phyloP scores from a whole-genome alignment of 2,888 invertebrate species.

The Hypsopygia costalis region DNA sequence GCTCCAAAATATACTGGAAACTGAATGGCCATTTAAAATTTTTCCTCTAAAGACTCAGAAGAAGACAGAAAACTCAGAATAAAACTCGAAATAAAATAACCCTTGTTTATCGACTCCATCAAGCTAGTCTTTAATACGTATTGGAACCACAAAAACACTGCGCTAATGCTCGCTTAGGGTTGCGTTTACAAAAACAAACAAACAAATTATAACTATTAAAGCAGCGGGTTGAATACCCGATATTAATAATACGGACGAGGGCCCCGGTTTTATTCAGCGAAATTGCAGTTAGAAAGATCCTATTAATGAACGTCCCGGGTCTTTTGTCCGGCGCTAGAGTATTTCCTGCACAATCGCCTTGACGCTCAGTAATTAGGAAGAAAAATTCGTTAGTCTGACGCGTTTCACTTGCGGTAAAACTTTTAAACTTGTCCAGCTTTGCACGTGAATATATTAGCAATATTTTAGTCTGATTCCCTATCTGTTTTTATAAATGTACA shows the following conservation, averaged over 20 bases:
- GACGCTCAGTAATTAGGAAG: slow-evolving; percentile 78
- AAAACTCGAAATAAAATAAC: too few relatives aligned
- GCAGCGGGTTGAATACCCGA: slow-evolving; percentile 57
- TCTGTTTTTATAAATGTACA: not conserved
- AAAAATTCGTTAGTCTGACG: slow-evolving; percentile 71
- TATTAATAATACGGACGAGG: slow-evolving; percentile 72
- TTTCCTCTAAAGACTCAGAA: too few relatives aligned
- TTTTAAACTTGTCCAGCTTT: slow-evolving; percentile 18
- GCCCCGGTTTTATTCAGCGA: slow-evolving; percentile 68
- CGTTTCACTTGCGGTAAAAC: slow-evolving; percentile 50
- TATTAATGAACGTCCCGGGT: slow-evolving; percentile 76
- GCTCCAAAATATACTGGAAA: too few relatives aligned
- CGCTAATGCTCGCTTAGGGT: not conserved
- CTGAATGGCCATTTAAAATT: too few relatives aligned
- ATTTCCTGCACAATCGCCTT: slow-evolving; percentile 75
- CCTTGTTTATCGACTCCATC: too few relatives aligned
- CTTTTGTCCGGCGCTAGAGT: slow-evolving; percentile 67
- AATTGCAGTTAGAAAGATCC: slow-evolving; percentile 78
- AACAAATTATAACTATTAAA: slow-evolving; percentile 67
- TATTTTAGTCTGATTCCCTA: not conserved
- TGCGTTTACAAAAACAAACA: slow-evolving; percentile 33
- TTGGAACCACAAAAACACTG: not conserved
- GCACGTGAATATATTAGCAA: not conserved
- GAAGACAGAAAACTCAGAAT: too few relatives aligned
- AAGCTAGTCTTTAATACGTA: not conserved